phyloP scores from a whole-genome alignment of 2,888 invertebrate genomes.

The Agriopis marginaria region DNA sequence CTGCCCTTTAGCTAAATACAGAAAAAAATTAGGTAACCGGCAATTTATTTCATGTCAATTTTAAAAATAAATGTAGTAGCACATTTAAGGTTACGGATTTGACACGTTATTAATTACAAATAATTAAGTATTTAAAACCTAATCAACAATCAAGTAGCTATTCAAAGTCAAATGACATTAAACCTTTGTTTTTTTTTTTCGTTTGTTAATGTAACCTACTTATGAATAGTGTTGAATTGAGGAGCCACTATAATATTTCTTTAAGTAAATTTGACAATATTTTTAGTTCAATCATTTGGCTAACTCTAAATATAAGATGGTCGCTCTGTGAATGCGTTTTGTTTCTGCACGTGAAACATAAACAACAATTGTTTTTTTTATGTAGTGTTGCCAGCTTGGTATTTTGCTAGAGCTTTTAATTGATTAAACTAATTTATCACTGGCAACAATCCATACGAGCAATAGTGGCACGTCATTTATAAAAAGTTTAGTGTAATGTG shows the following conservation, averaged over 20 bases:
- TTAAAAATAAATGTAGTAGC: slow-evolving; percentile 4
- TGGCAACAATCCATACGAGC: not conserved
- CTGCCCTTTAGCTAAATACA: not conserved
- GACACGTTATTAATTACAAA: slow-evolving; percentile 23
- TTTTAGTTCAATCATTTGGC: not conserved
- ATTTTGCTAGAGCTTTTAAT: slow-evolving; percentile 1
- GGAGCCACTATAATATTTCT: not conserved
- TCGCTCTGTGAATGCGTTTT: not conserved
- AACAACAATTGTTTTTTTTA: not conserved
- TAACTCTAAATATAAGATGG: not conserved
- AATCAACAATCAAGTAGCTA: slow-evolving; percentile 15
- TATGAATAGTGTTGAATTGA: not conserved
- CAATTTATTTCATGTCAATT: slow-evolving; percentile 11
- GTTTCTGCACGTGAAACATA: not conserved
- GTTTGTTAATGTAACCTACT: not conserved
- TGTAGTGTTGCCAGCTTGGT: slow-evolving; percentile 7
- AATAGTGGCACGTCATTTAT: slow-evolving; percentile 23
- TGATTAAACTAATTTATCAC: slow-evolving; percentile 23
- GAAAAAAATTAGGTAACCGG: not conserved
- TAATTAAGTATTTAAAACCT: slow-evolving; percentile 20
- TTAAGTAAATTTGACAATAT: not conserved
- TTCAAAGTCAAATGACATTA: not conserved
- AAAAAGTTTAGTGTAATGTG: slow-evolving; percentile 27
- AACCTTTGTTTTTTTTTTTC: not conserved
- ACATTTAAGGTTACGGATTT: slow-evolving; percentile 32